Base-by-base conservation (phyloP, 2,113 vertebrate species). In the Brachyistius frenatus region DNA sequence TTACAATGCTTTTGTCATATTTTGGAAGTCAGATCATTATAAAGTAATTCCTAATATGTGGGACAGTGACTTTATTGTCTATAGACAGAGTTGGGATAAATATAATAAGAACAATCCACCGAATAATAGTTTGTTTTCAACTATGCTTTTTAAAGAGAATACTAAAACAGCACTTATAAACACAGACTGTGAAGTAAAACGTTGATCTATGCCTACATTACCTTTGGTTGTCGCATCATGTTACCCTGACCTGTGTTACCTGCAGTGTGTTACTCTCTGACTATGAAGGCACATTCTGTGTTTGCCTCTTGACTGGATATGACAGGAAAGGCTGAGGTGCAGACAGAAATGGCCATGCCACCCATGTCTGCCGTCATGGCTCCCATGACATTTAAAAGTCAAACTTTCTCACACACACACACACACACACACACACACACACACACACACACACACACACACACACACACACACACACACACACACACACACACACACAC, bases 371-470 rank as follows among this genome's bases (percentile, higher is more conserved):
- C 58, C 23, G 66, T 82, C 69, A 78, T 49, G 70, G 58, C 56
- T 75, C 52, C 67, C 16, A 23, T 89, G 88, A 88, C 76, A 91
- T 92, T 90, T 91, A 90, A 91, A 90, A 92, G 80, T 86, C 86
- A 88, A 86, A 74, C 83, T 71, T 85, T 83, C 71, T 23, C 68
- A 68, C 16, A 15, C 49, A 4, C 16, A 62, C 23, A 23, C 23
- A 23, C 23, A 23, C 23, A 23, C 23, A 23, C 23, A 23, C 23
- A 23, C 23, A 23, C 23, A 23, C 23, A 23, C 23, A 23, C 23
- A 23, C 23, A 23, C 23, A 23, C 23, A 23, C 23, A 23, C 23
- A 23, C 23, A 23, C 23, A 23, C 23, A 23, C 23, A 23, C 23
- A 23, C 23, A 23, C 23, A 23, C 68, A 68, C 16, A 15, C 49